A percentile compares a stretch with the other conserved stretches of the same genome.
Conservation (phyloP, 2,797 vertebrate species). For the Propithecus deckenii region DNA sequence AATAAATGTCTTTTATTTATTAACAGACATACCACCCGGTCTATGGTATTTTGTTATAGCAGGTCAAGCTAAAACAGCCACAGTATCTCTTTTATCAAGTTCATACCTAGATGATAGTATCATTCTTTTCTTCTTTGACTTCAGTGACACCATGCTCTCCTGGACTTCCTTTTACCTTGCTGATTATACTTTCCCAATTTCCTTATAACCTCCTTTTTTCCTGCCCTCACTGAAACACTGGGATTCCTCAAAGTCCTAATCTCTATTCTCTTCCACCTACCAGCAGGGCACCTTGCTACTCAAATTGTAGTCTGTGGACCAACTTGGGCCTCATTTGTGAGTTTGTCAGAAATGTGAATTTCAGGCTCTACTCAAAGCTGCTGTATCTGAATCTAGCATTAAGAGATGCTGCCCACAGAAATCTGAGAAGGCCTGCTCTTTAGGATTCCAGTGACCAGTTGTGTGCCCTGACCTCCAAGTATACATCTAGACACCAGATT, state of each 20-base stretch:
- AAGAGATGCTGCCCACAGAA: neutral
- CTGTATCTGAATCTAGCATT: neutral
- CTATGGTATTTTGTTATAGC: no score
- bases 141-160: neutral
- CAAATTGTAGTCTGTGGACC: neutral
- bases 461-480: neutral
- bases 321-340: neutral
- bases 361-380: neutral
- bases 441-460: neutral
- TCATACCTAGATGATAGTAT: no score
- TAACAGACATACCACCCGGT: no score
- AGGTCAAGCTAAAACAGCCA: no score
- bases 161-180: neutral
- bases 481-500: neutral
- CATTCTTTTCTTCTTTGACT: neutral
- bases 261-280: neutral
- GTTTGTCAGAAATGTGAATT: neutral
- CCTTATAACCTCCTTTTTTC: neutral
- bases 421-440: neutral
- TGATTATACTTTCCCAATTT: neutral
- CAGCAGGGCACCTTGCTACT: neutral
- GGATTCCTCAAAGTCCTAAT: neutral
- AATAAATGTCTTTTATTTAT: no score
- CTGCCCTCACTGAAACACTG: neutral
- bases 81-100: no score